A percentile compares a stretch with the other conserved stretches of the same genome.
phyloP scores from a whole-genome alignment of 2,113 vertebrate species.

The Mus pahari region DNA sequence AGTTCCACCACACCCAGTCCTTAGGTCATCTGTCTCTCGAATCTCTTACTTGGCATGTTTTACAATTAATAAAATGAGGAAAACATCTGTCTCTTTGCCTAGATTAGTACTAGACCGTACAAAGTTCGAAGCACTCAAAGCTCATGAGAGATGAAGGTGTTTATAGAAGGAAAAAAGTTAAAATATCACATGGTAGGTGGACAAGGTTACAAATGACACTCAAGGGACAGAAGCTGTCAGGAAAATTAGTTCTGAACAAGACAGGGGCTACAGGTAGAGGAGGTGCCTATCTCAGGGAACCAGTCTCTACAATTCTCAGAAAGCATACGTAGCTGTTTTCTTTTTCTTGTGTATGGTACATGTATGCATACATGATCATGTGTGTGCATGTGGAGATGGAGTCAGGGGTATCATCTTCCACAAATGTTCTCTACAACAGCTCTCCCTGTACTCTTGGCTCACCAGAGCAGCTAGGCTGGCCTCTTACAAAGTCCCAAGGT shows the following conservation, averaged over 20 bases:
- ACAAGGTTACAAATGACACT: not conserved
- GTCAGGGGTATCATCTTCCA: not conserved
- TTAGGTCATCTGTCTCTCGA: not conserved
- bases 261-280: not conserved
- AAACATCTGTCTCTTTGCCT: not conserved
- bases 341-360: too few relatives aligned
- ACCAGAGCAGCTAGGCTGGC: not conserved
- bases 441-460: not conserved
- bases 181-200: not conserved
- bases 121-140: not conserved
- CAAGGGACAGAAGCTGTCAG: not conserved
- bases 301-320: not conserved
- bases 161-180: conserved; percentile 6
- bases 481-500: not conserved
- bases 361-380: not conserved
- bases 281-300: not conserved
- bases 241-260: not conserved
- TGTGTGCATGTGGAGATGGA: not conserved
- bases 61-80: not conserved
- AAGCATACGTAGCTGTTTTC: not conserved
- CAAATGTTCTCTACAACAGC: not conserved
- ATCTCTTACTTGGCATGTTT: not conserved
- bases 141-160: not conserved
- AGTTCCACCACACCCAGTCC: not conserved
- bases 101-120: not conserved